A percentile compares a stretch with the other conserved stretches of the same genome.
phyloP scores from a whole-genome alignment of 1,140 invertebrate genomes.

The Drosophila auraria region DNA sequence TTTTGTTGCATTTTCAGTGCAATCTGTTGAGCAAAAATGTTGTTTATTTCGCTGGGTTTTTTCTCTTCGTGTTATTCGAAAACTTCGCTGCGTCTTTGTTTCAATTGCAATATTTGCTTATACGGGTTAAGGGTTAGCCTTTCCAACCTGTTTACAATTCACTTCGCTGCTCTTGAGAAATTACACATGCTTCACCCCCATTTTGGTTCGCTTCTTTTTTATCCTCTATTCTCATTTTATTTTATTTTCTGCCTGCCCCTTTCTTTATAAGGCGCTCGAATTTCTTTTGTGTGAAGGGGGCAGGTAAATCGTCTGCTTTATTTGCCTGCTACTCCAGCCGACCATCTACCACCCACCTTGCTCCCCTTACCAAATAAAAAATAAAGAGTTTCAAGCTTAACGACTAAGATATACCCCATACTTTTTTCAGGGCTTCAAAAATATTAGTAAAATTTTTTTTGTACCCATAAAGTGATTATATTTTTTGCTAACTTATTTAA shows the following conservation, averaged over 20 bases:
- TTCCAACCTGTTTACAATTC: slow-evolving; percentile 71
- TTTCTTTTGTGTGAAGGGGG: slow-evolving; percentile 55
- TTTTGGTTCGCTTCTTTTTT: slow-evolving; percentile 2
- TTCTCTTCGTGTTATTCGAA: slow-evolving; percentile 23
- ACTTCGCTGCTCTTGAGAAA: slow-evolving; percentile 77
- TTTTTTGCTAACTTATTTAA: no score
- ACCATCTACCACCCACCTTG: slow-evolving; percentile 21
- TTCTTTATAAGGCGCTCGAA: slow-evolving; percentile 68
- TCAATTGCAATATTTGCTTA: slow-evolving; percentile 59
- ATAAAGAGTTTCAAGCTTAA: not conserved
- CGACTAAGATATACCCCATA: not conserved
- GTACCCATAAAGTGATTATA: no score
- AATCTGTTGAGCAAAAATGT: slow-evolving; percentile 68
- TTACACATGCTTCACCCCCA: slow-evolving; percentile 62
- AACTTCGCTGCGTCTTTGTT: slow-evolving; percentile 31
- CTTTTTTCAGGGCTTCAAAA: not conserved
- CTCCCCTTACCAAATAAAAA: slow-evolving; percentile 1
- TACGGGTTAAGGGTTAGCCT: slow-evolving; percentile 25
- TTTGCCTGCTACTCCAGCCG: slow-evolving; percentile 73
- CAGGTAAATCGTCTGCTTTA: slow-evolving; percentile 82
- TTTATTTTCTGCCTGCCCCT: slow-evolving; percentile 8
- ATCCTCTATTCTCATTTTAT: slow-evolving; percentile 5
- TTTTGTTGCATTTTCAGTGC: slow-evolving; percentile 61
- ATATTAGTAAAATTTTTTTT: no score
- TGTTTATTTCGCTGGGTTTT: slow-evolving; percentile 18